Evolutionary conservation across 2,797 vertebrate genomes (phyloP).

Genomic region (Sebastes iracundus): DNA sequence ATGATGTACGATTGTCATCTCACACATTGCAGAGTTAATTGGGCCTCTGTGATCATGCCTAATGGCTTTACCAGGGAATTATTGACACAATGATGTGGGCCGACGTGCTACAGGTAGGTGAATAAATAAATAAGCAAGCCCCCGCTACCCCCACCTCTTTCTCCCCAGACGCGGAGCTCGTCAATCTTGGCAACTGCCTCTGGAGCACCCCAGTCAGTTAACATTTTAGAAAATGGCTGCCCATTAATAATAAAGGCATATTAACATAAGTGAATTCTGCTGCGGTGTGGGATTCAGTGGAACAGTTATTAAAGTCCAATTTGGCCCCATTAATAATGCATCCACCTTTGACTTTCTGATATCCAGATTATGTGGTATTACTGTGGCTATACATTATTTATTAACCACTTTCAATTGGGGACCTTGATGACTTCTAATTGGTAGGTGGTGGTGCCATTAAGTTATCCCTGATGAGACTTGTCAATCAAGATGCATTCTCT

Average conservation of each 20-base stretch:
- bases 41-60: constrained; percentile 80
- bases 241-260: constrained; percentile 88
- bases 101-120: constrained; percentile 82
- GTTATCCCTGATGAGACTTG: constrained; percentile 84
- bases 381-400: constrained; percentile 87
- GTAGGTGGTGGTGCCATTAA: constrained; percentile 79
- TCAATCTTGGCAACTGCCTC: constrained; percentile 85
- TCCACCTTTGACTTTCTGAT: constrained; percentile 89
- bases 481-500: constrained; percentile 83
- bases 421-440: constrained; percentile 85
- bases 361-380: constrained; percentile 90
- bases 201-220: constrained; percentile 84
- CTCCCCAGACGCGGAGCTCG: constrained; percentile 72
- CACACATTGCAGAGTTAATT: constrained; percentile 81
- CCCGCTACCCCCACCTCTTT: constrained; percentile 48
- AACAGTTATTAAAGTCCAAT: constrained; percentile 91
- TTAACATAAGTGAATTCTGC: constrained; percentile 90
- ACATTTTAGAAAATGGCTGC: constrained; percentile 86
- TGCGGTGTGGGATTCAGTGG: constrained; percentile 82
- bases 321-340: constrained; percentile 90
- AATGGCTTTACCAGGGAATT: constrained; percentile 87
- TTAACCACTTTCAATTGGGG: constrained; percentile 87
- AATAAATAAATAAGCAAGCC: constrained; percentile 85
- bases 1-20: constrained; percentile 82
- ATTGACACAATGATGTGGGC: constrained; percentile 84